phyloP scores from a whole-genome alignment of 2,113 vertebrate species.

The Oncorhynchus nerka region DNA sequence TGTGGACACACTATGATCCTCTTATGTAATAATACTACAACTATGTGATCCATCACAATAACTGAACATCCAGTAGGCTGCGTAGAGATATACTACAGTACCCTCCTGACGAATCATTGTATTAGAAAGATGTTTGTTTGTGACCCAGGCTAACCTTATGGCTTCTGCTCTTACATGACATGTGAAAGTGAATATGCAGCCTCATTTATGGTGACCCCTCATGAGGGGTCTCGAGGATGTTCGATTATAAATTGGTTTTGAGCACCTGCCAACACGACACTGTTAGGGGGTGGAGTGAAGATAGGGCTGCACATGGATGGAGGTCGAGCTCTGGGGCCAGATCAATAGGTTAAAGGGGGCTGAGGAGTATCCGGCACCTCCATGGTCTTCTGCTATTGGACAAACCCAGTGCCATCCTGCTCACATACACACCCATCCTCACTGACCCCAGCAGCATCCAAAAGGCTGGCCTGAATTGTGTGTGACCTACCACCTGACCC shows the following conservation, averaged over 20 bases:
- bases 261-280: not conserved
- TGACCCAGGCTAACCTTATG: not conserved
- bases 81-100: not conserved
- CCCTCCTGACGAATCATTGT: constrained; percentile 8
- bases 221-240: not conserved
- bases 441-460: not conserved
- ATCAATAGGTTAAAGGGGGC: not conserved
- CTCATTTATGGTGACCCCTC: constrained; percentile 23
- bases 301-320: not conserved
- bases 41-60: not conserved
- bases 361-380: not conserved
- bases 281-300: not conserved
- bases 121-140: constrained; percentile 19
- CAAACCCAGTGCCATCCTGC: not conserved
- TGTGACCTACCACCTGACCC: not conserved
- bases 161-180: constrained; percentile 46
- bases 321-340: not conserved
- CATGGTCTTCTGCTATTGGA: not conserved
- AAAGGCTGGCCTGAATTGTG: not conserved
- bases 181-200: constrained; percentile 43
- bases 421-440: not conserved
- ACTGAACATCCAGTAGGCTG: not conserved
- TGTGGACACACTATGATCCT: not conserved
- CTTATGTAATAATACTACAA: not conserved
- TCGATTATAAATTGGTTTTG: constrained; percentile 26